These are phyloP conservation scores for Trichomalopsis sarcophagae DNA, from an alignment of 1,140 invertebrate species.

Conservation along the genomic window DNA sequence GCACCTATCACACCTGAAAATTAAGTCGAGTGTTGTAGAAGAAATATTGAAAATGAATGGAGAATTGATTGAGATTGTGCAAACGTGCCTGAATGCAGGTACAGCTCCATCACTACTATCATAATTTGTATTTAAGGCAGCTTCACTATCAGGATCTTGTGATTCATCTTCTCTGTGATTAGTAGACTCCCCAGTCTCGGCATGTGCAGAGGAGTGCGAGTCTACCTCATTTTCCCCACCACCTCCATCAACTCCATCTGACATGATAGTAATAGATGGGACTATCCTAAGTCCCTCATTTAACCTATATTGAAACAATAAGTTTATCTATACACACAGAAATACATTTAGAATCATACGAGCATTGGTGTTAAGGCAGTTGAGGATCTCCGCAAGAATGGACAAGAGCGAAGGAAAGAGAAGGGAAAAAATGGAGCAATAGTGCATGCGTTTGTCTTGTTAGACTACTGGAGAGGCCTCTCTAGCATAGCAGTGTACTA, in stretches of 20 bases:
- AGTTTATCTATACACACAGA: neutral
- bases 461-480: neutral
- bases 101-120: constrained; percentile 77
- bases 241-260: constrained; percentile 72
- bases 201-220: constrained; percentile 71
- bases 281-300: constrained; percentile 66
- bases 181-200: constrained; percentile 67
- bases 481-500: neutral
- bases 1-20: constrained; percentile 78
- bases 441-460: neutral
- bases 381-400: no score
- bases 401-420: no score
- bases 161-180: constrained; percentile 70
- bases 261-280: constrained; percentile 69
- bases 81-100: constrained; percentile 72
- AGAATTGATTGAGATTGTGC: neutral
- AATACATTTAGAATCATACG: neutral
- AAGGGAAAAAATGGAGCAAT: neutral
- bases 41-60: constrained; percentile 49
- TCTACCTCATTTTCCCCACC: constrained; percentile 75
- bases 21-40: neutral
- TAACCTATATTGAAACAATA: constrained; percentile 60
- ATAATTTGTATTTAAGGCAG: constrained; percentile 79
- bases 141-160: constrained; percentile 70
- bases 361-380: neutral